Percentiles rank a stretch among this genome's conserved stretches.
These are phyloP conservation scores for Rissa tridactyla DNA, from an alignment of 2,113 vertebrate genomes.

Conservation along the genomic window DNA sequence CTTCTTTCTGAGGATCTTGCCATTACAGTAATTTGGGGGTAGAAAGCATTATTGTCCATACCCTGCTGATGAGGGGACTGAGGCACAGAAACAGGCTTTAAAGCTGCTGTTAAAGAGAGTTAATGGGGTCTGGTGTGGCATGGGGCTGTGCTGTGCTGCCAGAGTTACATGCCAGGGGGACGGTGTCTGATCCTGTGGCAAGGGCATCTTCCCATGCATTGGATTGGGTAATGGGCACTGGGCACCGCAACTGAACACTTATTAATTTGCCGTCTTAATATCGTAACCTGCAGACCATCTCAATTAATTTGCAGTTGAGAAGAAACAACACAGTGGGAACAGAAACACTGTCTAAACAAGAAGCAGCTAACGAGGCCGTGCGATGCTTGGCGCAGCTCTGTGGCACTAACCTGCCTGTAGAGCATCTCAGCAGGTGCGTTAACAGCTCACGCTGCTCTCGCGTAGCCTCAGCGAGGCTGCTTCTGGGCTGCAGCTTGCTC, in stretches of 20 bases:
- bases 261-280: background rate
- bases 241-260: background rate
- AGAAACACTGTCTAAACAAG: background rate
- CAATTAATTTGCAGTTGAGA: background rate
- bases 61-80: background rate
- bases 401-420: background rate
- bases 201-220: background rate
- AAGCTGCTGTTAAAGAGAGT: background rate
- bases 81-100: background rate
- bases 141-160: background rate
- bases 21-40: background rate
- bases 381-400: rapidly evolving
- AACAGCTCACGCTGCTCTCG: background rate
- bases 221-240: background rate
- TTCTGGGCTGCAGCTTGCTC: background rate
- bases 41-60: background rate
- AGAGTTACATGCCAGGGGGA: background rate
- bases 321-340: background rate
- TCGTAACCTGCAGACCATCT: background rate
- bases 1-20: background rate
- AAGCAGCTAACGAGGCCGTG: rapidly evolving
- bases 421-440: background rate
- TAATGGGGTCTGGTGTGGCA: background rate
- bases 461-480: background rate
- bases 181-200: background rate